Base-by-base conservation (phyloP, 2,113 vertebrate genomes). In the Promerops cafer region DNA sequence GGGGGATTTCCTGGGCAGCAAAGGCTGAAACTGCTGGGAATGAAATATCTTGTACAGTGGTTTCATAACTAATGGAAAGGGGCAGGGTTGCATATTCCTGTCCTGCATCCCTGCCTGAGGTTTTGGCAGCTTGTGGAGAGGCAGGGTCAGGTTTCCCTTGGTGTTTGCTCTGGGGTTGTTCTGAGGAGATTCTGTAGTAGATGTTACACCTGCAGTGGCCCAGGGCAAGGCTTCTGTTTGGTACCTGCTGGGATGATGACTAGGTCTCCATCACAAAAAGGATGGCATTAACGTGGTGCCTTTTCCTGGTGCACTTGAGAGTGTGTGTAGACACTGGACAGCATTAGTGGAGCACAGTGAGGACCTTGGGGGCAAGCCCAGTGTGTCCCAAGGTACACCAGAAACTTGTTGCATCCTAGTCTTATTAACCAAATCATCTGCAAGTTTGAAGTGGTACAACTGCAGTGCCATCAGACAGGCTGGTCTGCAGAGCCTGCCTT, bases 231-330 rank as follows among this genome's bases (percentile, higher is more conserved):
- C 11, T 88, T 77, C n/a, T 78, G 40, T 37, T 37, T 50, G 33
- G 5, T 30, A 59, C 45, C 52, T 77, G 40, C 54, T 72, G 1
- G 33, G 7, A 10, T 16, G 7, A 10, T 16, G 40, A 5, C 4
- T 27, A 60, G n/a, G 8, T 74, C 23, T 69, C 15, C 44, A 6
- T 26, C n/a, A n/a, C 64, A 53, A 30, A 20, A 24, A 28, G 28
- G 10, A 30, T 4, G 61, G 27, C 19, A 10, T n/a, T n/a, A 7
- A 8, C 3, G 0, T 18, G 18, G 2, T 37, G 37, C 49, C 57
- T 53, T 31, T 39, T 75, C 71, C n/a, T 39, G 11, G 5, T 6
- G 52, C 17, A 3, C 24, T 20, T n/a, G 18, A 24, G 33, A 13
- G 17, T 11, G 33, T 33, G 16, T 59, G 54, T 11, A 20, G 54